Percentiles rank a stretch among this genome's conserved stretches.
phyloP scores from a whole-genome alignment of 2,797 vertebrate genomes.

The Molossus alvarezi region DNA sequence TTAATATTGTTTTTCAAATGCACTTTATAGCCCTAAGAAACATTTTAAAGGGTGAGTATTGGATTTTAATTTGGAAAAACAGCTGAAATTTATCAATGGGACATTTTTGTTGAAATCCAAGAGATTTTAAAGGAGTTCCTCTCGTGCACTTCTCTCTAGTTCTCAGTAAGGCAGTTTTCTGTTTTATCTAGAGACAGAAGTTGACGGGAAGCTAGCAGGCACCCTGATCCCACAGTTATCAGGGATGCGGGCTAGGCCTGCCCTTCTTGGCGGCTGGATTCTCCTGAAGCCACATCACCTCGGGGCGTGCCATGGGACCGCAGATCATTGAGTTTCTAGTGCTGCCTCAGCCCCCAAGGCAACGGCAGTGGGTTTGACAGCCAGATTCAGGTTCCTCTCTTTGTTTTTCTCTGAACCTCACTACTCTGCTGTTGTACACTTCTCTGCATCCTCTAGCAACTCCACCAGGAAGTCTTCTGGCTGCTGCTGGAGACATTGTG shows the following conservation, averaged over 20 bases:
- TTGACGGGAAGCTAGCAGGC: background rate
- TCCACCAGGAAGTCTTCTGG: too few relatives aligned
- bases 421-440: too few relatives aligned
- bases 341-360: background rate
- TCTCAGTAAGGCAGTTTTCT: background rate
- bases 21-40: slow-evolving; percentile 34
- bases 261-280: background rate
- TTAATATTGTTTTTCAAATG: slow-evolving; percentile 47
- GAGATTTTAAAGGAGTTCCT: slow-evolving; percentile 4
- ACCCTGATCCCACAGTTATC: background rate
- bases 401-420: background rate
- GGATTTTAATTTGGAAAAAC: slow-evolving; percentile 66
- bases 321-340: background rate
- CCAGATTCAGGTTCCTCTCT: background rate
- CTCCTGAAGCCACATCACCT: background rate
- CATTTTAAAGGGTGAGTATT: slow-evolving; percentile 52
- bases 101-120: slow-evolving; percentile 60
- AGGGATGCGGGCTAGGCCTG: background rate
- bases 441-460: background rate
- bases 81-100: slow-evolving; percentile 61
- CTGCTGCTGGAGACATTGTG: background rate
- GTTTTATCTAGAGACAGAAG: slow-evolving; percentile 14
- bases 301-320: background rate
- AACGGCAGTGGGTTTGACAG: background rate
- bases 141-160: background rate